Base-by-base conservation (phyloP, 1,140 invertebrate genomes). In the Apis laboriosa region DNA sequence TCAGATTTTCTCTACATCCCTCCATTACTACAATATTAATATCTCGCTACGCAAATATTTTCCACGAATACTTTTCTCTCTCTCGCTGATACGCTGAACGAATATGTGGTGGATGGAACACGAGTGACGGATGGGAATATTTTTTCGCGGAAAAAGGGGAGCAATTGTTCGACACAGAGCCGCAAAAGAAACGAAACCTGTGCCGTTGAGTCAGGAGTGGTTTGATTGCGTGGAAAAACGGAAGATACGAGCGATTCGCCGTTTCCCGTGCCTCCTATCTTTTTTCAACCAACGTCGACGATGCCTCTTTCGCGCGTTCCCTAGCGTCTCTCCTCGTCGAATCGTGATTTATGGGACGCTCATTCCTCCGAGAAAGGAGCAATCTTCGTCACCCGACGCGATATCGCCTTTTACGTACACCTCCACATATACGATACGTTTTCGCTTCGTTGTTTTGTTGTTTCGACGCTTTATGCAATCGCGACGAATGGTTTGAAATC, bases 181-280 rank as follows among this genome's bases (percentile, higher is more conserved):
- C 17, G 55, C 28, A n/a, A 72, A 75, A 80, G 53, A 28, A 70
- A 49, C 15, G 21, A 51, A 63, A 60, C 64, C 13, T 19, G n/a
- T 55, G 77, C 67, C 71, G 80, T 72, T 13, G 75, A 78, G 75
- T 70, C 80, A 72, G 76, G 70, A 63, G 49, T 70, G 60, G 79
- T 66, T 70, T 83, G 68, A 78, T 78, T 83, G 76, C 81, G 58
- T n/a, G 72, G 55, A 86, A 84, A 79, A 78, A 43, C 43, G 71
- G 72, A 70, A 58, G 49, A 55, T 64, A 67, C 66, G 51, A 72
- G 63, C 66, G 66, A 66, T 75, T 67, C 63, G n/a, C 53, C 49
- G 43, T 63, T 49, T 58, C 9, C 24, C 75, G 64, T 34, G 58
- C 9, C 15, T 43, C 4, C 24, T 24, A 0, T 28, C 58, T 56